Evolutionary conservation across 2,113 vertebrate species (phyloP).

Genomic region (Ictidomys tridecemlineatus): DNA sequence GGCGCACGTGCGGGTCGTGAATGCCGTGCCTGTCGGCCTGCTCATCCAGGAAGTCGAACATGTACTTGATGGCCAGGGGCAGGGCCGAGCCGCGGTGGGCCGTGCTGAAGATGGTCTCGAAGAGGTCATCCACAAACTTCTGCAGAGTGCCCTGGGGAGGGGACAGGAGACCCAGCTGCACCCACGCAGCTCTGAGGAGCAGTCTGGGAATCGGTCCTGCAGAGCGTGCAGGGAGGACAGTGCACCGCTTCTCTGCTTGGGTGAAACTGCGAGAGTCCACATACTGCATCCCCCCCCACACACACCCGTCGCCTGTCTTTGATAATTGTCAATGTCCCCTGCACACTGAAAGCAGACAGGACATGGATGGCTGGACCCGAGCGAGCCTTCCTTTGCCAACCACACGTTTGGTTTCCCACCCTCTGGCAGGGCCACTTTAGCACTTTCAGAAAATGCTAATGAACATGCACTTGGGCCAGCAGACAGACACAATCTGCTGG

Average conservation of each 20-base stretch:
- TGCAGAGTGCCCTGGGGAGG: constrained; percentile 95
- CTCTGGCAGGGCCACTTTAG: constrained; percentile 45
- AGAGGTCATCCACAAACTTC: constrained; percentile 99
- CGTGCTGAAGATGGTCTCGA: constrained; percentile 99
- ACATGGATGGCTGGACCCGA: neutral
- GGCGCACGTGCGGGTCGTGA: constrained; percentile 97
- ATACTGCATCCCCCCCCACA: accelerated
- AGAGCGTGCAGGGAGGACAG: neutral
- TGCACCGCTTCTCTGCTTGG: no score
- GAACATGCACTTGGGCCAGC: constrained; percentile 40
- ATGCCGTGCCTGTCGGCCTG: constrained; percentile 98
- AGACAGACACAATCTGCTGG: constrained; percentile 60
- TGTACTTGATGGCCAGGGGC: constrained; percentile 99
- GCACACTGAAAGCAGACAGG: neutral
- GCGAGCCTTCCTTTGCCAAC: constrained; percentile 15
- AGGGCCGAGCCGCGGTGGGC: constrained; percentile 97
- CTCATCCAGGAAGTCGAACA: constrained; percentile 99
- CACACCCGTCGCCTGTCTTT: neutral
- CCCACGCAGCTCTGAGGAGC: neutral
- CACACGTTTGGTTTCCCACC: neutral
- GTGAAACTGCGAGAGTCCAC: accelerated
- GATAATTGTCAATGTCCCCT: neutral
- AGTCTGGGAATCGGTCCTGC: no score
- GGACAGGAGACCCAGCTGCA: neutral
- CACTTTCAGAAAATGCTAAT: constrained; percentile 58